Conservation (phyloP, 1,140 invertebrate species). For the Zaprionus ornatus region DNA sequence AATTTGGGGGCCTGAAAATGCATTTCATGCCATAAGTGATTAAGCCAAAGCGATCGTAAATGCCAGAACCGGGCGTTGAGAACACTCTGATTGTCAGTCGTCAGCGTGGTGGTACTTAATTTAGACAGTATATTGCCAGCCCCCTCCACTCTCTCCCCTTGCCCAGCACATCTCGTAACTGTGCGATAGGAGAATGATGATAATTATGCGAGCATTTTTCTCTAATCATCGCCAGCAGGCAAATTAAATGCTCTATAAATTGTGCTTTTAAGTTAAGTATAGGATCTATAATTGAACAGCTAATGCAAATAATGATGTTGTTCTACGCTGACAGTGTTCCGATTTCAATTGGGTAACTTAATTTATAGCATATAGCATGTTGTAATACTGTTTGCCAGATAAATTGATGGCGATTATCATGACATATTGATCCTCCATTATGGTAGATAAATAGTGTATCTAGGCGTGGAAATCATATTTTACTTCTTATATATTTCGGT, state of each 20-base stretch:
- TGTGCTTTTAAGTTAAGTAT: slow-evolving; percentile 7
- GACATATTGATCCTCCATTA: background rate
- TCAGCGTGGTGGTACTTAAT: slow-evolving; percentile 14
- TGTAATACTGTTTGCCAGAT: background rate
- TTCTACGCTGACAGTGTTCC: background rate
- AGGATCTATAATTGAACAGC: background rate
- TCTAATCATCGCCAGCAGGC: slow-evolving; percentile 15
- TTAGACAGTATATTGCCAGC: background rate
- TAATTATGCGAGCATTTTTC: slow-evolving; percentile 39
- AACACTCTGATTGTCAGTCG: slow-evolving; percentile 4
- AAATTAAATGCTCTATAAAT: slow-evolving; percentile 1
- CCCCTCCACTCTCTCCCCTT: background rate
- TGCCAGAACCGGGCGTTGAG: slow-evolving; percentile 30
- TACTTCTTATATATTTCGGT: too few relatives aligned
- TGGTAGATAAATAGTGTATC: too few relatives aligned
- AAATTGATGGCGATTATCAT: background rate
- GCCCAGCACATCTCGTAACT: background rate
- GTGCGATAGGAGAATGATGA: background rate
- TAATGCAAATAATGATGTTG: slow-evolving; percentile 5
- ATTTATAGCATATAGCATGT: background rate
- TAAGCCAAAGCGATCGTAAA: slow-evolving; percentile 49
- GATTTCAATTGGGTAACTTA: background rate
- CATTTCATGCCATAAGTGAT: slow-evolving; percentile 59
- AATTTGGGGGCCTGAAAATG: slow-evolving; percentile 41
- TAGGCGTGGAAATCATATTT: too few relatives aligned